These are phyloP conservation scores for Drosophila limbata DNA, from an alignment of 2,888 invertebrate species.

Conservation along the genomic window DNA sequence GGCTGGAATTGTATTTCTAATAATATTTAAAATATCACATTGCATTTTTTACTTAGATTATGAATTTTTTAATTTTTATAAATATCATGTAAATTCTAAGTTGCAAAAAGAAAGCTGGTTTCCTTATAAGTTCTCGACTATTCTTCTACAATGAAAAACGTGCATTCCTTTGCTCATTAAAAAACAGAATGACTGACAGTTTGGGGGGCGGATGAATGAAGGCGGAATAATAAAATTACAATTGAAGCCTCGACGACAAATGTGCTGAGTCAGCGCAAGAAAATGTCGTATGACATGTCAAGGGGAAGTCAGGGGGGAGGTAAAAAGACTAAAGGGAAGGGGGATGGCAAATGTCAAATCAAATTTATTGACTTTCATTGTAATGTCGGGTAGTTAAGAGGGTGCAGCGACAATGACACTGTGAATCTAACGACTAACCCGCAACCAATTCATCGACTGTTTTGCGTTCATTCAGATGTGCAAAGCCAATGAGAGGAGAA, in stretches of 20 bases:
- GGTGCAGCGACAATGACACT: slow-evolving; percentile 39
- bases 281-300: slow-evolving; percentile 22
- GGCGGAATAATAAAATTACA: slow-evolving; percentile 76
- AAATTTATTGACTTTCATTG: slow-evolving; percentile 81
- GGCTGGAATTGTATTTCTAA: too few species aligned
- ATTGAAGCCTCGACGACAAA: slow-evolving; percentile 62
- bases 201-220: slow-evolving; percentile 43
- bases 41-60: too few species aligned
- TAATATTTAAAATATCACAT: too few species aligned
- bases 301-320: slow-evolving; percentile 2
- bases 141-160: not conserved
- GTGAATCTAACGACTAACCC: slow-evolving; percentile 44
- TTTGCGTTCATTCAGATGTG: slow-evolving; percentile 73
- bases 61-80: too few species aligned
- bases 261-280: slow-evolving; percentile 69
- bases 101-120: not conserved
- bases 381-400: slow-evolving; percentile 37
- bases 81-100: too few species aligned
- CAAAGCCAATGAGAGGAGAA: slow-evolving; percentile 70
- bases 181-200: slow-evolving; percentile 70
- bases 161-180: slow-evolving; percentile 62
- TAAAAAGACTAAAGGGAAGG: not conserved
- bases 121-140: not conserved
- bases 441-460: slow-evolving; percentile 38
- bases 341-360: slow-evolving; percentile 71